Base-by-base conservation (phyloP, 2,888 invertebrate genomes). In the Drosophila recens region DNA sequence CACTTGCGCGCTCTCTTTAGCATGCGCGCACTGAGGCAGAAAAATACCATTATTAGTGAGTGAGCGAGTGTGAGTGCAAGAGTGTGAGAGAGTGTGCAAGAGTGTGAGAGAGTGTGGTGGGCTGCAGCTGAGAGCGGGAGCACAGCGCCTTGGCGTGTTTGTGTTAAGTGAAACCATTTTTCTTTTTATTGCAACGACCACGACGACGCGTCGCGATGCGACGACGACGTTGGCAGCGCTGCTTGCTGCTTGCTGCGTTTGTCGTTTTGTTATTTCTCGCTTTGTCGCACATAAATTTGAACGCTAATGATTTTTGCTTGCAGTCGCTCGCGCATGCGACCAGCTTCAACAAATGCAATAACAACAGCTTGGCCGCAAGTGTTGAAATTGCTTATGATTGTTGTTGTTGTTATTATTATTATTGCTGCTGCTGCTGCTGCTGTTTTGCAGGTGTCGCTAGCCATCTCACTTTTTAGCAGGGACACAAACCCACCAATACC, bases 141-240 rank as follows among this genome's bases (percentile, higher is more conserved):
- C n/a, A 52, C 70, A 82, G 72, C 72, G 87, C 80, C 88, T 85
- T 82, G 78, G 86, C 73, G 82, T 89, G 78, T 89, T 78, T 79
- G 90, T 90, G 90, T 90, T 90, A 90, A 90, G 91, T 91, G 90
- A 91, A 90, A 90, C 90, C 86, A 90, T 90, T 90, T 90, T 89
- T 90, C 82, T 82, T 82, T 87, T 80, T 86, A 82, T 89, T 87
- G 84, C 81, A 59, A 27, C 57, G 38, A 43, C 67, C 20, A 49
- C 78, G 52, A 17, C 57, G 38, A 43, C 63, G 59, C 67, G 33
- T 20, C 56, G 72, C 38, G 49, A 17, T n/a, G 27, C 38, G 27
- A 11, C 42, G 61, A 27, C 36, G 45, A 23, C 40, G 59, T 17
- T 52, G 61, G 20, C 53, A 30, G 38, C 49, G 49, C 49, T 17